Evolutionary conservation across 2,113 vertebrate genomes (phyloP), one percentile per base, ranked within the genome.

Genomic region (Globicephala melas): DNA sequence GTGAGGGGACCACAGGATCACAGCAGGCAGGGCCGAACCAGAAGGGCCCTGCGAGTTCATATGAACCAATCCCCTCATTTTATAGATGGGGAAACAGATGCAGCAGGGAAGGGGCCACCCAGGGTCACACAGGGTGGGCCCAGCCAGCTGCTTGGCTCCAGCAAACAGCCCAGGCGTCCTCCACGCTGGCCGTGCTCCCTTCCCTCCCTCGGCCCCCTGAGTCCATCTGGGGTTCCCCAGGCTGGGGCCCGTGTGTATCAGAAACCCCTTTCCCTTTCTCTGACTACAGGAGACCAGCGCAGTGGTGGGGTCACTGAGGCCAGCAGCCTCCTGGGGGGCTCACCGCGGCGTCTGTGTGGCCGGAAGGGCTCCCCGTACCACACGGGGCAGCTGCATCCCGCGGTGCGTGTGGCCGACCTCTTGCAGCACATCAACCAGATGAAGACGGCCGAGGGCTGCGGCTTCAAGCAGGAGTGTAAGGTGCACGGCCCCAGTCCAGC

Each of bases 381-480:
- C 98, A 99, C 99, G 0, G 99, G 99, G 63, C 99, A 99, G 98
- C 99, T 99, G 94, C 99, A 99, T 93, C 99, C 99, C 0, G 99
- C 99, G 0, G 99, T 99, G 77, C 98, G 99, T 0, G 99, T 99
- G 95, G 99, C 99, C 0, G 99, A 99, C 98, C 99, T 99, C 10
- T 99, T 99, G 63, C 99, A 99, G 97, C 99, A 99, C 93, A 99
- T 99, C 98, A 99, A 99, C 98, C 99, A 99, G 99, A 99, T 99
- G 99, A 99, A 99, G 97, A 99, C 99, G 0, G 99, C 99, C 0
- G 99, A 99, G 97, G 99, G 99, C 94, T 99, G 99, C 0, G 99
- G 99, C 97, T 99, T 99, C 98, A 99, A 99, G 98, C 99, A 99
- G 98, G 99, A 99, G 98, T 99, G 99, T 0, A 99, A 99, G 99